Conservation (phyloP, 2,888 invertebrate species). For the Strigamia crassipes region DNA sequence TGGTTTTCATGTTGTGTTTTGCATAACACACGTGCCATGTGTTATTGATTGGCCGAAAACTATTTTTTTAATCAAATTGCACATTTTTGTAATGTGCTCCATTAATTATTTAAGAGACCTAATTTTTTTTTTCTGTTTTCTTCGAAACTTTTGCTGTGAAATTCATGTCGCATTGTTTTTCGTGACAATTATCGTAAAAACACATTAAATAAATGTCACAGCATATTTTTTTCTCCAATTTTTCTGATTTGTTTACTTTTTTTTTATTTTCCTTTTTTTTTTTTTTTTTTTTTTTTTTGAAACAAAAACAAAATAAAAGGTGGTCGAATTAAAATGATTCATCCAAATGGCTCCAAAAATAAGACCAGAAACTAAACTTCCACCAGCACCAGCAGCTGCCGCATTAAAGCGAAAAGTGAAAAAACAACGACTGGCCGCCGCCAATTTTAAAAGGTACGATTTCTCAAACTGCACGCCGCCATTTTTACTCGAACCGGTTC, state of each 20-base stretch:
- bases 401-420: neutral
- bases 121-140: neutral
- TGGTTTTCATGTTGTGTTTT: neutral
- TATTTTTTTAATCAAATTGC: neutral
- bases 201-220: neutral
- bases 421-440: conserved; percentile 8
- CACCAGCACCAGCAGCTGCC: conserved; percentile 19
- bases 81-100: neutral
- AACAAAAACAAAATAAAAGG: neutral
- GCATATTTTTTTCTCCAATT: neutral
- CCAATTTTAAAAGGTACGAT: neutral
- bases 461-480: neutral
- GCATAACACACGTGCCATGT: neutral
- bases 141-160: neutral
- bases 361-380: conserved; percentile 29
- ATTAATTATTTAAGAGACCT: neutral
- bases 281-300: neutral
- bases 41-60: neutral
- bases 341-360: conserved; percentile 31
- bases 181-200: neutral
- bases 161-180: neutral
- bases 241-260: neutral
- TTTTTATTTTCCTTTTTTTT: neutral
- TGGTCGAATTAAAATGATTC: neutral
- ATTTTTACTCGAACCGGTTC: neutral